Conservation (phyloP, 2,888 invertebrate species). For the Scaptomyza reducta region DNA sequence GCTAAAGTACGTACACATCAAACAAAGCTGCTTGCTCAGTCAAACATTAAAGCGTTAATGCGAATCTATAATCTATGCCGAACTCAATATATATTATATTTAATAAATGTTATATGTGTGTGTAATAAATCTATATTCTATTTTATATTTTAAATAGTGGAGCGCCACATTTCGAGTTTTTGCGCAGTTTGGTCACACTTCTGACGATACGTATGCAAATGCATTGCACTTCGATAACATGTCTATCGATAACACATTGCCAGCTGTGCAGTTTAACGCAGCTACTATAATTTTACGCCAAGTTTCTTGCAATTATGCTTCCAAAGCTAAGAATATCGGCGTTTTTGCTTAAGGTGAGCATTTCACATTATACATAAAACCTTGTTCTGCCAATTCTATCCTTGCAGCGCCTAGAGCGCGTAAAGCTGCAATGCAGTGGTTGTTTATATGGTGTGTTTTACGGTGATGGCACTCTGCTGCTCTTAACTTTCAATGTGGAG, state of each 20-base stretch:
- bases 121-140: slow-evolving; percentile 27
- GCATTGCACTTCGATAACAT: slow-evolving; percentile 27
- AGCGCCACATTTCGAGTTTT: background rate
- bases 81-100: slow-evolving; percentile 69
- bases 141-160: background rate
- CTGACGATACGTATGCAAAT: slow-evolving; percentile 12
- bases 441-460: slow-evolving; percentile 91
- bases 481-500: slow-evolving; percentile 89
- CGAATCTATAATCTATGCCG: slow-evolving; percentile 67
- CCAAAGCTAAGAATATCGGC: slow-evolving; percentile 90
- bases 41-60: slow-evolving; percentile 55
- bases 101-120: slow-evolving; percentile 74
- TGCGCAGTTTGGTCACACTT: slow-evolving; percentile 34
- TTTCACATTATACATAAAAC: background rate
- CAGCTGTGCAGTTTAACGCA: slow-evolving; percentile 67
- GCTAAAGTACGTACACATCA: slow-evolving; percentile 33
- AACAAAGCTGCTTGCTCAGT: slow-evolving; percentile 46
- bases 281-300: slow-evolving; percentile 33
- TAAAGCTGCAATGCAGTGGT: slow-evolving; percentile 88
- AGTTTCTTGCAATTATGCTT: slow-evolving; percentile 85
- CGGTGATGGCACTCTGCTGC: slow-evolving; percentile 89
- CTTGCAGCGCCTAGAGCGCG: slow-evolving; percentile 87
- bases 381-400: background rate
- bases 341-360: slow-evolving; percentile 88
- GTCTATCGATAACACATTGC: slow-evolving; percentile 51